Percentiles rank a stretch among this genome's conserved stretches.
These are phyloP conservation scores for Scolanthus callimorphus DNA, from an alignment of 92 coral and sea anemone genomes.

Conservation along the genomic window DNA sequence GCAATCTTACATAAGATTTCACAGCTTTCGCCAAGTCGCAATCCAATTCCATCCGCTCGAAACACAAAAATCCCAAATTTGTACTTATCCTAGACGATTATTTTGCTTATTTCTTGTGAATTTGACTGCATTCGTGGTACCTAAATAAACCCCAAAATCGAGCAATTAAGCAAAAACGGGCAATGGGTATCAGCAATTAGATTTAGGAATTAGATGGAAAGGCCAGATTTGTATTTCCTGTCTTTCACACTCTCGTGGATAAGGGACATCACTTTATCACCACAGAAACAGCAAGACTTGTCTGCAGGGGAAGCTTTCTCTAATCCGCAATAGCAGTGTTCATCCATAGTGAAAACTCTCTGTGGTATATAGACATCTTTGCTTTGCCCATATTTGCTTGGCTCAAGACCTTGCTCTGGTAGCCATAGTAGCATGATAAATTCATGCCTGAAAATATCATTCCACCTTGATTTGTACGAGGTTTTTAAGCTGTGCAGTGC, in stretches of 20 bases:
- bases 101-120: too few species aligned
- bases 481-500: slow-evolving; percentile 48
- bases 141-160: too few species aligned
- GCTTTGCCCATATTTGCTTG: slow-evolving; percentile 38
- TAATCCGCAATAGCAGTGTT: slow-evolving; percentile 61
- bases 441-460: slow-evolving; percentile 48
- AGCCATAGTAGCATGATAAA: slow-evolving; percentile 53
- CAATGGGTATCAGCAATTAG: too few species aligned
- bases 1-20: too few species aligned
- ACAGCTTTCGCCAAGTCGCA: too few species aligned
- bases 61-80: too few species aligned
- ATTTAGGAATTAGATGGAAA: too few species aligned
- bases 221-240: slow-evolving; percentile 22
- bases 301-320: slow-evolving; percentile 47
- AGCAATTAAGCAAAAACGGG: too few species aligned
- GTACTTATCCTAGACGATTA: too few species aligned
- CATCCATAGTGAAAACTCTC: slow-evolving; percentile 12
- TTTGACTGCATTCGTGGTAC: too few species aligned
- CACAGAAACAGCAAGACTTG: slow-evolving; percentile 38
- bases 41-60: too few species aligned
- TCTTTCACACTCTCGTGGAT: slow-evolving; percentile 33
- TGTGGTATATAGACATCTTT: slow-evolving; percentile 46
- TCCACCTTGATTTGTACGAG: slow-evolving; percentile 48
- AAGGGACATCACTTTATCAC: slow-evolving; percentile 19
- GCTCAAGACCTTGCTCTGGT: slow-evolving; percentile 49